Base-by-base conservation (phyloP, 2,113 vertebrate genomes). In the Bujurquina vittata region DNA sequence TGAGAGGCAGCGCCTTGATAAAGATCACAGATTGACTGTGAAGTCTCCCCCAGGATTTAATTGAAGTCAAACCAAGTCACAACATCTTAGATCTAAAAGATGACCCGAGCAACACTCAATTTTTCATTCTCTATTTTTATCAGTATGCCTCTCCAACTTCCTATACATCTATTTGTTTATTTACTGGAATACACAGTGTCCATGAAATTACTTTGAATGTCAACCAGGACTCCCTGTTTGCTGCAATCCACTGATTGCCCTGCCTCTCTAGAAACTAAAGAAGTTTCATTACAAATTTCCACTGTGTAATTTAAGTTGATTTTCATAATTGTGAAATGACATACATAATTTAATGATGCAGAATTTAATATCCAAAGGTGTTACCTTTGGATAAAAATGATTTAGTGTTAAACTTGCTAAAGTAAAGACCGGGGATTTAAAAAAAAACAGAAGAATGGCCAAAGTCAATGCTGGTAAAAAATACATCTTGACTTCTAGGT, bases 61-160 rank as follows among this genome's bases (percentile, higher is more conserved):
- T 95, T 96, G 95, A 96, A 96, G 94, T 96, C 95, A 96, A 95
- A 94, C 92, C 87, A 91, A 94, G 94, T 94, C 94, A 93, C 92
- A 94, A 90, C 87, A 93, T 94, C 94, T 94, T 87, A 94, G 95
- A 96, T 96, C 94, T 91, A 89, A 93, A 87, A 93, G 95, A 95
- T 96, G 95, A 96, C 95, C 96, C 89, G 75, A 88, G 88, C 65
- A 73, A 85, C 78, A 79, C 84, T 92, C 86, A 46, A 85, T 90
- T 92, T 83, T 91, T 89, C 75, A 62, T 77, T 87, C 40, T 87
- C 79, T 83, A 35, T 82, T 93, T 92, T 94, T 85, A 93, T 89
- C 91, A 79, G 86, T 49, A 84, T 20, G 63, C 58, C 31, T 17
- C 67, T 43, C 46, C 29, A 77, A 17, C 40, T 80, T 12, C 46